These are phyloP conservation scores for Ginglymostoma cirratum DNA, from an alignment of 2,113 vertebrate species.

Conservation along the genomic window DNA sequence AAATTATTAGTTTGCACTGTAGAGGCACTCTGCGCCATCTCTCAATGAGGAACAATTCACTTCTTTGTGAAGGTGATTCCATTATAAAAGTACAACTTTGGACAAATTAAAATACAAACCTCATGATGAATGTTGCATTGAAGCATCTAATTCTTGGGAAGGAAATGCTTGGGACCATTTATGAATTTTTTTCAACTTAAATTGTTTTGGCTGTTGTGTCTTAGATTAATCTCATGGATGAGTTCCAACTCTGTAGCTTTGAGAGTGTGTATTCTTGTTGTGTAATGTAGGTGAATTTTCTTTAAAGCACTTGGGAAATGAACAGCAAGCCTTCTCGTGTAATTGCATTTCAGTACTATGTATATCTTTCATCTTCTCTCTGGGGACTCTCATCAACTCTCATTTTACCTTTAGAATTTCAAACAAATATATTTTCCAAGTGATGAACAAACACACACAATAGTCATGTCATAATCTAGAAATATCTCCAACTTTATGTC, in stretches of 20 bases:
- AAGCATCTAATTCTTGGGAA: background rate
- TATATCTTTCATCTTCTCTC: background rate
- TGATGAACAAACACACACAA: background rate
- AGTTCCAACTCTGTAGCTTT: background rate
- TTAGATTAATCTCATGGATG: background rate
- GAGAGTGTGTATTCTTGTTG: background rate
- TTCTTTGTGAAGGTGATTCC: background rate
- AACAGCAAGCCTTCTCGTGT: background rate
- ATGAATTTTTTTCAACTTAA: background rate
- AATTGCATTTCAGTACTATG: background rate
- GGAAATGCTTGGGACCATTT: background rate
- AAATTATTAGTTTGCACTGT: background rate
- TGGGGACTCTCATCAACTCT: background rate
- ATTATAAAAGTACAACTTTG: background rate
- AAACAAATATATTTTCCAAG: background rate
- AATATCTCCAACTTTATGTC: background rate
- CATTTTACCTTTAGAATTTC: background rate
- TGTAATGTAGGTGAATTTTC: background rate
- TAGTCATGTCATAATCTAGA: background rate
- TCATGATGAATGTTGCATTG: background rate
- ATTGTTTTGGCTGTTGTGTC: background rate
- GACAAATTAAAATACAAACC: background rate
- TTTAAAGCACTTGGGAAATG: background rate
- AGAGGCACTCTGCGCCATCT: background rate
- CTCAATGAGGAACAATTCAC: background rate